Base-by-base conservation (phyloP, 1,140 invertebrate genomes). In the Zophobas atratus region DNA sequence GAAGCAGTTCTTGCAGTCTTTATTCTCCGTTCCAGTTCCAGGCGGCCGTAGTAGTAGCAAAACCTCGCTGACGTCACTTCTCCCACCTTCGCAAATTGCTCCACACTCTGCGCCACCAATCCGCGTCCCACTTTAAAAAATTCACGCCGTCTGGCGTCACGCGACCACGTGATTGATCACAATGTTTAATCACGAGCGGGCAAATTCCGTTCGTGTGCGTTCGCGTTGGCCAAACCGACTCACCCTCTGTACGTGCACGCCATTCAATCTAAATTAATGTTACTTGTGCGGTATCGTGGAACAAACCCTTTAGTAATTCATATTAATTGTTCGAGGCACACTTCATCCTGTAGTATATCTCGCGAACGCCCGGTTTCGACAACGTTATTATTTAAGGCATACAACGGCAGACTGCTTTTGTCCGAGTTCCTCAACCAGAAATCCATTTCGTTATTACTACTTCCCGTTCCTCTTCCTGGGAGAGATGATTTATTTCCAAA, bases 221-320 rank as follows among this genome's bases (percentile, higher is more conserved):
- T 39, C 32, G 53, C 55, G 60, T 20, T 67, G 60, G 60, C 60
- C 60, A 67, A 67, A 67, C 60, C 43, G 38, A 36, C 56, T 60
- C 55, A 51, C 39, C 57, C 53, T 56, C 77, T 53, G 41, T 35
- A 55, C 35, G 43, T 20, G 53, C 53, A 55, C 70, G 60, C 60
- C 74, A 79, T 76, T 79, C 78, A 79, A 79, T 79, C 78, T 79
- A 79, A 79, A 79, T 79, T 79, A 79, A 79, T 79, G 78, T 79
- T 76, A 76, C 78, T 79, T 79, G 78, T 73, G 70, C 74, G 73
- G 67, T 79, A 79, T 71, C 73, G 63, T 73, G 75, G 74, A 79
- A 79, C 74, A 76, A 79, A 71, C 74, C 74, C 74, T 79, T 79
- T 79, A 79, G 74, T 79, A 79, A 79, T 79, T 79, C 78, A 76